Evolutionary conservation across 2,888 invertebrate species (phyloP).

Genomic region (Hyles lineata): DNA sequence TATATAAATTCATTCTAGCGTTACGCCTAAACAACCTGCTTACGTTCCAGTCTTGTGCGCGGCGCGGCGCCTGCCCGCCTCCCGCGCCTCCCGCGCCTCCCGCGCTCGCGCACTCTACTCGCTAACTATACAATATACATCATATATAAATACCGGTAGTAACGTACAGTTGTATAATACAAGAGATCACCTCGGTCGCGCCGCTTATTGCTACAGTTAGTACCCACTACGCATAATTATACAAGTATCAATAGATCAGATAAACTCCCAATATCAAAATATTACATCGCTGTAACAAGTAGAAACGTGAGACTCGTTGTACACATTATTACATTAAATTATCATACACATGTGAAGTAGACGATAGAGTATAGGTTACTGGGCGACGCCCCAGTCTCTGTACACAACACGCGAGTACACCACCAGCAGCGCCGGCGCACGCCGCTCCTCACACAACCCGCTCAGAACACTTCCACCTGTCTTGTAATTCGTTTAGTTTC

Average conservation of each 20-base stretch:
- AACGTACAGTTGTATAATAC: slow-evolving; percentile 53
- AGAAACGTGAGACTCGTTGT: slow-evolving; percentile 70
- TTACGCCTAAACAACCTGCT: slow-evolving; percentile 74
- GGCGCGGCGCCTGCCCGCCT: slow-evolving; percentile 24
- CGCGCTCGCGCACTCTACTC: slow-evolving; percentile 37
- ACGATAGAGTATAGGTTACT: not conserved
- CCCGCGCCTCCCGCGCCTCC: slow-evolving; percentile 34
- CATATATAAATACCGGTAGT: slow-evolving; percentile 9
- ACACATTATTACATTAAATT: slow-evolving; percentile 52
- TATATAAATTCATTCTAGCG: slow-evolving; percentile 78
- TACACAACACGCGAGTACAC: not conserved
- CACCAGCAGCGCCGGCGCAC: not conserved
- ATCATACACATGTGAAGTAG: slow-evolving; percentile 8
- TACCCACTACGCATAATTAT: slow-evolving; percentile 15
- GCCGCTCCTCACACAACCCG: slow-evolving; percentile 6
- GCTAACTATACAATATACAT: slow-evolving; percentile 18
- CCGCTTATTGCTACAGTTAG: slow-evolving; percentile 66
- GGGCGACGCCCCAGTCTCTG: not conserved
- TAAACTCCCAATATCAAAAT: slow-evolving; percentile 76
- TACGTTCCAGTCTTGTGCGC: slow-evolving; percentile 64
- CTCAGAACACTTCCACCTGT: slow-evolving; percentile 38
- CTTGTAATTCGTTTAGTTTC: slow-evolving; percentile 36
- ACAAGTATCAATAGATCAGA: slow-evolving; percentile 42
- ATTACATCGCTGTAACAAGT: slow-evolving; percentile 66
- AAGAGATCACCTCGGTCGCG: slow-evolving; percentile 66